phyloP scores from a whole-genome alignment of 2,797 vertebrate genomes.

The Lutra lutra region DNA sequence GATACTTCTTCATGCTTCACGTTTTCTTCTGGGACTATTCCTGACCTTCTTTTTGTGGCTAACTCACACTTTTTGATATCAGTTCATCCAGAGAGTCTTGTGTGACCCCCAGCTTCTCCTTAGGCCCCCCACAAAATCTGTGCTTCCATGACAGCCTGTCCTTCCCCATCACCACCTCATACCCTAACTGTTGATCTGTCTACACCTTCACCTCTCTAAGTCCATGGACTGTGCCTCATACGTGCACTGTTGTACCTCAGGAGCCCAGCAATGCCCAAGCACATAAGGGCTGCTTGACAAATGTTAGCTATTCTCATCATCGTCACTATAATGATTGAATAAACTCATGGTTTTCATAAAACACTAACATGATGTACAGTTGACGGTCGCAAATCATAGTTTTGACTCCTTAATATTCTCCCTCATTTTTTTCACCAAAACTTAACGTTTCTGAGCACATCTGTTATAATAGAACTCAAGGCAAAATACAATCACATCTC shows the following conservation, averaged over 20 bases:
- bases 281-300: neutral
- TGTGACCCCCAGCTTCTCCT: neutral
- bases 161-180: neutral
- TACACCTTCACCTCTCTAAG: neutral
- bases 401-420: conserved; percentile 21
- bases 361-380: neutral
- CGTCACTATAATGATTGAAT: neutral
- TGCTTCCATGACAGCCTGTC: neutral
- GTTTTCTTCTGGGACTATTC: neutral
- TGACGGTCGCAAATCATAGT: neutral
- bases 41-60: neutral
- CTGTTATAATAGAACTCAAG: neutral
- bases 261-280: too few species aligned
- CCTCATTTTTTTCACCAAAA: conserved; percentile 10
- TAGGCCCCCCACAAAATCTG: neutral
- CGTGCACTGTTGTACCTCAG: neutral
- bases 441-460: conserved; percentile 7
- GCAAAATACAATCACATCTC: neutral
- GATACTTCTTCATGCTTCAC: neutral
- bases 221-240: neutral
- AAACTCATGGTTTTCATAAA: neutral
- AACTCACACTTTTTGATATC: neutral
- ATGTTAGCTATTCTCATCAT: neutral
- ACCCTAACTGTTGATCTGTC: neutral
- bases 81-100: neutral